These are phyloP conservation scores for Siniperca scherzeri DNA, from an alignment of 2,797 vertebrate species.

Conservation along the genomic window DNA sequence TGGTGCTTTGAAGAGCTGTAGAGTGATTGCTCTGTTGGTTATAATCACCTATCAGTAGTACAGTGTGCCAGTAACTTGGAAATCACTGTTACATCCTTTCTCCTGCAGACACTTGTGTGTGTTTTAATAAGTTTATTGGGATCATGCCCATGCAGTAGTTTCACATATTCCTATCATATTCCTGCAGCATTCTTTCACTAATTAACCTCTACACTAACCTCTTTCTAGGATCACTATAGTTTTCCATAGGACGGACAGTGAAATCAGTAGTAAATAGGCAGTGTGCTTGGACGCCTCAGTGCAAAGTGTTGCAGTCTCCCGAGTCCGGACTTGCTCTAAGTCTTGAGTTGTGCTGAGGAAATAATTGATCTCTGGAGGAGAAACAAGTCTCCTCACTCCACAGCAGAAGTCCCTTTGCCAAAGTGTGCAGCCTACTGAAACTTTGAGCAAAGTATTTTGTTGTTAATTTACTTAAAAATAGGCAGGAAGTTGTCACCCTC, in stretches of 20 bases:
- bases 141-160: neutral
- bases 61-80: neutral
- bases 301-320: conserved; percentile 42
- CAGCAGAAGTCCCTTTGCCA: neutral
- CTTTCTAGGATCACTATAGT: neutral
- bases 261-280: neutral
- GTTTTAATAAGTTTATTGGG: neutral
- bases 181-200: neutral
- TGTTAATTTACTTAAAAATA: conserved; percentile 24
- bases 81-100: neutral
- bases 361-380: conserved; percentile 70
- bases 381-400: neutral
- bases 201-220: neutral
- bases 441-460: conserved; percentile 33
- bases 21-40: neutral
- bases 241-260: neutral
- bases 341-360: conserved; percentile 43
- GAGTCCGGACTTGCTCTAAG: conserved; percentile 43
- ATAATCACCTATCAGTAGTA: neutral
- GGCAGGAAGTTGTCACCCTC: neutral
- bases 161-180: neutral
- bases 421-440: conserved; percentile 36
- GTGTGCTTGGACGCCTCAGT: neutral
- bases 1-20: neutral
- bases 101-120: neutral